Evolutionary conservation across 92 coral and sea anemone genomes (phyloP), one percentile per base, ranked within the genome.

Genomic region (Nematostella vectensis): DNA sequence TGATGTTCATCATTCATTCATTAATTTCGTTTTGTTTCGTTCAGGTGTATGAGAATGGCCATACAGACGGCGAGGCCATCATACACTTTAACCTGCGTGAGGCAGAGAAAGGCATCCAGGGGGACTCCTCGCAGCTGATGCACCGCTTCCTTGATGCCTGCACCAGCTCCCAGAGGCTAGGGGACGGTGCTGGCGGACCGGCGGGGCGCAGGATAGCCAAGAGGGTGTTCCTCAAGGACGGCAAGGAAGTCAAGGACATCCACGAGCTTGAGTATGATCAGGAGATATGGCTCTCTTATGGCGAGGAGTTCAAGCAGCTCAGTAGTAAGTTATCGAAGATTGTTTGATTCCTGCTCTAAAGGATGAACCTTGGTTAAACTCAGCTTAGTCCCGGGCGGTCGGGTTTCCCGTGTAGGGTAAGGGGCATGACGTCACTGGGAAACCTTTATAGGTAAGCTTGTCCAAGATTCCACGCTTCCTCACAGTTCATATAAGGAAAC

Each of bases 251-350:
- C 12, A 62, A 63, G 15, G 64, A 77, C 37, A 87, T 89, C 0
- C 83, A 75, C 36, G 88, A 77, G 48, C 66, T 89, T 68, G 63
- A 66, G 29, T 86, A 83, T 58, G 97, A 86, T 50, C 89, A 89
- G 57, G 85, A 79, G 39, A 81, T 89, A 36, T 89, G 95, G 95
- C 45, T 89, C 69, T 89, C 97, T 1, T 89, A 86, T 71, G 97
- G 97, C 52, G 95, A 89, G 51, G 86, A 85, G 27, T 89, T 85
- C 59, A 85, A 73, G 47, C 83, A 78, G 16, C 81, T 74, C 1
- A 80, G 74, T 53, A 79, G 97, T 85, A 43, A 57, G 79, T 65
- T 12, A 29, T 10, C 47, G 4, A 1, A 10, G 47, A 12, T 44
- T n/a, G n/a, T n/a, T 1, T 47, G 25, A 0, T 57, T 9, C n/a